A percentile compares a stretch with the other conserved stretches of the same genome.
Evolutionary conservation across 1,140 invertebrate species (phyloP).

Genomic region (Globodera rostochiensis): DNA sequence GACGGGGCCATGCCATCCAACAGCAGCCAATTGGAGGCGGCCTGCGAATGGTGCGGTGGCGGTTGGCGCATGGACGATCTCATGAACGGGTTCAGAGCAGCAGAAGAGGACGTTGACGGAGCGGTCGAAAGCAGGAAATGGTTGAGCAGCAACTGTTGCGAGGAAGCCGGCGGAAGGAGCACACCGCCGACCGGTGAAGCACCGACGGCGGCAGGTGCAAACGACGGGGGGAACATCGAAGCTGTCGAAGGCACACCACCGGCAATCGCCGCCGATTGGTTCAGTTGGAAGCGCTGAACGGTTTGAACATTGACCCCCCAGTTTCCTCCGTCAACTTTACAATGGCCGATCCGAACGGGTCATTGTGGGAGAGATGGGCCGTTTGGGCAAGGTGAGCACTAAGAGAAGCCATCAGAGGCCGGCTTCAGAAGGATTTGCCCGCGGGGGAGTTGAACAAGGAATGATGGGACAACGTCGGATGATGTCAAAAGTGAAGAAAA

Average conservation of each 20-base stretch:
- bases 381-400: not conserved
- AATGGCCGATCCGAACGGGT: not conserved
- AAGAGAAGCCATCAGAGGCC: not conserved
- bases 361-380: not conserved
- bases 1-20: not conserved
- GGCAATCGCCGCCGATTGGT: not conserved
- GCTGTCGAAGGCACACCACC: not conserved
- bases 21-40: not conserved
- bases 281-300: not conserved
- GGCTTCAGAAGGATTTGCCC: too few relatives aligned
- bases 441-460: too few relatives aligned
- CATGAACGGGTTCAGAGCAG: not conserved
- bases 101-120: not conserved
- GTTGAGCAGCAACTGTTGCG: not conserved
- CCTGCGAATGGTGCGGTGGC: not conserved
- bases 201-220: not conserved
- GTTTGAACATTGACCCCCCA: not conserved
- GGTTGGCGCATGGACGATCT: not conserved
- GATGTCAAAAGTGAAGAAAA: too few relatives aligned
- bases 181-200: not conserved
- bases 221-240: not conserved
- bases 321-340: not conserved
- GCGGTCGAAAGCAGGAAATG: not conserved
- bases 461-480: too few relatives aligned
- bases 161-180: not conserved